Percentiles rank a stretch among this genome's conserved stretches.
These are phyloP conservation scores for Drosophila neutralis DNA, from an alignment of 2,888 invertebrate genomes.

Conservation along the genomic window DNA sequence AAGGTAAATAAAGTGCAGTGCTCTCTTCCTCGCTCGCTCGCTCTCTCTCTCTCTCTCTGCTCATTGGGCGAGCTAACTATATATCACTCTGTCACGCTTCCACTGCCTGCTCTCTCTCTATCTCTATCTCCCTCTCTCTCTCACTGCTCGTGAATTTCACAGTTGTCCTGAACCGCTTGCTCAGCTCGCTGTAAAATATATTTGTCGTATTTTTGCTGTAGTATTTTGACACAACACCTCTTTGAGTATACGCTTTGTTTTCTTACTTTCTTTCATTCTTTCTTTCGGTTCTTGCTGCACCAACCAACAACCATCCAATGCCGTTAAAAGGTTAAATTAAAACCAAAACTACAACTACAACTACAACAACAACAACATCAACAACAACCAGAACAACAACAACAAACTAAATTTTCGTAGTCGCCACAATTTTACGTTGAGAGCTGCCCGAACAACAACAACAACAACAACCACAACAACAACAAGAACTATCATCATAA, in stretches of 20 bases:
- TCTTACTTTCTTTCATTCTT: constrained; percentile 64
- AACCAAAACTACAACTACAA: constrained; percentile 27
- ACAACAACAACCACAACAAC: constrained; percentile 17
- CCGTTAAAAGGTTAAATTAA: constrained; percentile 40
- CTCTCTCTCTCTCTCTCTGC: neutral
- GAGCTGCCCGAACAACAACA: constrained; percentile 67
- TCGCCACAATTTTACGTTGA: constrained; percentile 75
- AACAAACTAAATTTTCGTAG: constrained; percentile 65
- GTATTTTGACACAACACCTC: constrained; percentile 45
- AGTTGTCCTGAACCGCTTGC: constrained; percentile 19
- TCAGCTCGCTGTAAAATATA: constrained; percentile 26
- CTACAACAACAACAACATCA: constrained; percentile 32
- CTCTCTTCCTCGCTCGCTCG: neutral
- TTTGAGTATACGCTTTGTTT: constrained; percentile 54
- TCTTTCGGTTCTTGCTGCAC: constrained; percentile 61
- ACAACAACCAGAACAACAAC: constrained; percentile 43
- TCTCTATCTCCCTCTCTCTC: constrained; percentile 8
- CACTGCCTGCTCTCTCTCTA: constrained; percentile 15
- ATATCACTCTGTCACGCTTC: constrained; percentile 8
- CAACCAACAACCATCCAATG: constrained; percentile 32
- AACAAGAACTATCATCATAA: constrained; percentile 19
- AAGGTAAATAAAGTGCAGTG: constrained; percentile 82
- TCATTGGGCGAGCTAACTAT: neutral
- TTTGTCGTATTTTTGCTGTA: constrained; percentile 45
- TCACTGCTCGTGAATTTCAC: constrained; percentile 3